Evolutionary conservation across 2,113 vertebrate genomes (phyloP).

Genomic region (Ochotona princeps): DNA sequence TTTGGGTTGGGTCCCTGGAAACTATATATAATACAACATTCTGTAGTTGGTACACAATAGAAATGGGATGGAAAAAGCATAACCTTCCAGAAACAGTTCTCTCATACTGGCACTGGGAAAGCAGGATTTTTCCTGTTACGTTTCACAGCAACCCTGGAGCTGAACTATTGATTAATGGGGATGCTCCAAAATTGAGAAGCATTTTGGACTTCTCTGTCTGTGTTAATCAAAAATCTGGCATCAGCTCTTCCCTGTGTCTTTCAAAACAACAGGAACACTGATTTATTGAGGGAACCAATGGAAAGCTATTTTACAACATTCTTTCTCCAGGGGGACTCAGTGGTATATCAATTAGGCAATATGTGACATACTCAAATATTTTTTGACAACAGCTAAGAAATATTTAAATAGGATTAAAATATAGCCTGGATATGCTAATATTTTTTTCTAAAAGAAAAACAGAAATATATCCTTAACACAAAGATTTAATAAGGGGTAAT

Average conservation of each 20-base stretch:
- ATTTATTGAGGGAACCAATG: constrained; percentile 68
- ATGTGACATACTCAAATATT: constrained; percentile 75
- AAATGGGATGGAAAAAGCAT: constrained; percentile 14
- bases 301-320: constrained; percentile 60
- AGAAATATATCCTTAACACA: constrained; percentile 55
- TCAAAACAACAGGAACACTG: constrained; percentile 69
- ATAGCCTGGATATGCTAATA: constrained; percentile 52
- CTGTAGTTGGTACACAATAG: background rate
- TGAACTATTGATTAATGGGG: constrained; percentile 73
- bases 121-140: constrained; percentile 8
- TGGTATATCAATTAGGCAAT: constrained; percentile 79
- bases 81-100: constrained; percentile 16
- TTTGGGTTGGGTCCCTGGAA: background rate
- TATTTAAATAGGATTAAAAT: constrained; percentile 79
- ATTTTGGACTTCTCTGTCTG: constrained; percentile 48
- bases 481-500: constrained; percentile 62
- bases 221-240: constrained; percentile 73
- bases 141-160: background rate
- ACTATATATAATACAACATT: constrained; percentile 2
- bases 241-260: constrained; percentile 67
- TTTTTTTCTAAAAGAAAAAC: background rate
- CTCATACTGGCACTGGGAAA: background rate
- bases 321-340: constrained; percentile 74
- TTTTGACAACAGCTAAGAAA: constrained; percentile 76
- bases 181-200: constrained; percentile 60